Base-by-base conservation (phyloP, 2,888 invertebrate genomes). In the Cryptocephalus primarius region DNA sequence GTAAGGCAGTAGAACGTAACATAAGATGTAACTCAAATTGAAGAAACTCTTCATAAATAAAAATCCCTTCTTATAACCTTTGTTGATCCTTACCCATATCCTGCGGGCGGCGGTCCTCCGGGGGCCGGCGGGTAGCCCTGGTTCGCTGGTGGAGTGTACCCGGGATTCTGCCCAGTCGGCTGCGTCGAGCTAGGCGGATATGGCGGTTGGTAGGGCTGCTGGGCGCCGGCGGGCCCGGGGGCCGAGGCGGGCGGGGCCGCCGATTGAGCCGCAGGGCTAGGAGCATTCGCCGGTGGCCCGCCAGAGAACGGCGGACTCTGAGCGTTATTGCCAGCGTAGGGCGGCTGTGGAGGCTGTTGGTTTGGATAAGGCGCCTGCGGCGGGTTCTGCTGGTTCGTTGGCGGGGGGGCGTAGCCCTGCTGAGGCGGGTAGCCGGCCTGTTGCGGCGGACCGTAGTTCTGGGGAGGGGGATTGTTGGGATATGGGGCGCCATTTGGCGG, bases 291-390 rank as follows among this genome's bases (percentile, higher is more conserved):
- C 4, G 69, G 78, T 32, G 77, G 68, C 57, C 61, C 71, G 1
- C 61, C 72, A 1, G 79, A 78, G 50, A 81, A 79, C 45, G 82
- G 81, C 2, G 82, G 78, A 2, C 81, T 78, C 60, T 80, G 79
- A 32, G 43, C 36, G 9, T 8, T 12, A 2, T 32, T 32, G 8
- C 11, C 34, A 2, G 36, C 36, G 8, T n/a, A 31, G 2, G 22
- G 22, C 4, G 42, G 43, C 6, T 33, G 43, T 32, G 55, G 49
- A 8, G 52, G 51, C 32, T 42, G 46, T 22, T 52, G 47, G 45
- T 46, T 52, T 10, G 46, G 43, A 36, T 50, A 48, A 9, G 45
- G 49, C 12, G 45, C 44, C 33, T 47, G 47, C 14, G 48, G 12
- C n/a, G 45, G 39, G 32, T 49, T 22, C 33, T 36, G 36, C 42